Conservation (phyloP, 2,888 invertebrate genomes). For the Lithophane socia region DNA sequence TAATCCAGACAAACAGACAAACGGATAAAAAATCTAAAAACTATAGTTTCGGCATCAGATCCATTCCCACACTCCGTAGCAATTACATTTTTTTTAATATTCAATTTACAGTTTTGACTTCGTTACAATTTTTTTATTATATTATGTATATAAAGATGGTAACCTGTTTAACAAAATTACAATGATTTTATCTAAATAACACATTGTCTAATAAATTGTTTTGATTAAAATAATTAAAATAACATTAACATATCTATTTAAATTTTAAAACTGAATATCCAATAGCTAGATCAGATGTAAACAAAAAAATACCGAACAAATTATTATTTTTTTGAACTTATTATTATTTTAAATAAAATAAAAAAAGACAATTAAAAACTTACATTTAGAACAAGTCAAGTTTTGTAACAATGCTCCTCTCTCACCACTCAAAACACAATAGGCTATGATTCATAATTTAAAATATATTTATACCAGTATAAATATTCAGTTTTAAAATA, state of each 20-base stretch:
- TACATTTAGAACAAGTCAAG: neutral
- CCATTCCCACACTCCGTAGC: no score
- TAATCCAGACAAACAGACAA: no score
- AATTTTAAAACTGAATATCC: neutral
- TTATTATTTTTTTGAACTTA: neutral
- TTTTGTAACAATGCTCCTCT: conserved; percentile 33
- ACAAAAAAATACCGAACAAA: neutral
- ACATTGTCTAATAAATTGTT: neutral
- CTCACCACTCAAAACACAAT: conserved; percentile 28
- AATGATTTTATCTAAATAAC: neutral
- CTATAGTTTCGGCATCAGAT: no score
- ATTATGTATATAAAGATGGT: no score
- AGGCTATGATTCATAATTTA: neutral
- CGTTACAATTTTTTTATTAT: no score
- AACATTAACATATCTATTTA: neutral
- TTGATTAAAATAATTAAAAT: neutral
- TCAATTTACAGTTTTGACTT: no score
- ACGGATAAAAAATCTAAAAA: no score
- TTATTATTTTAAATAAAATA: neutral
- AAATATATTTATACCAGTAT: conserved; percentile 31
- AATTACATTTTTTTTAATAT: no score
- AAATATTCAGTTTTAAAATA: neutral
- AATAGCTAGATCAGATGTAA: neutral
- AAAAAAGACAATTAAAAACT: neutral
- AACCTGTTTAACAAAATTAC: no score